Evolutionary conservation across 2,113 vertebrate species (phyloP).

Genomic region (Callopanchax toddi): DNA sequence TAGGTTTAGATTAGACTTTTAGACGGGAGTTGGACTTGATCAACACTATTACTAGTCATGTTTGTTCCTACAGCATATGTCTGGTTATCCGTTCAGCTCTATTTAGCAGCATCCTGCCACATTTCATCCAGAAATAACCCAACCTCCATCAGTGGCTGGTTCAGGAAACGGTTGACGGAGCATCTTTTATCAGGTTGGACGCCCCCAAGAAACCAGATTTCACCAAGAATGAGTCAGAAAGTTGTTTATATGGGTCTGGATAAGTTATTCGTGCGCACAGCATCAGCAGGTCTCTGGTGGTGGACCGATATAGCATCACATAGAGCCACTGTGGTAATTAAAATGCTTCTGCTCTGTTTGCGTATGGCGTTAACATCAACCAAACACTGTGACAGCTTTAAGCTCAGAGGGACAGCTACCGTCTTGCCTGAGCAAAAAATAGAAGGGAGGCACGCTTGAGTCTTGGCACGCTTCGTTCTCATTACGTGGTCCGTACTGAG

Average conservation of each 20-base stretch:
- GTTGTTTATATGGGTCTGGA: not conserved
- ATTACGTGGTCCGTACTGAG: conserved; percentile 50
- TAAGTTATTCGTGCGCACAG: not conserved
- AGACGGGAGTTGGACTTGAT: not conserved
- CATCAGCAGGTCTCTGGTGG: conserved; percentile 23
- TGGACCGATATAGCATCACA: conserved; percentile 23
- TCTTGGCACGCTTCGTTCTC: conserved; percentile 61
- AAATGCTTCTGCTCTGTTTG: conserved; percentile 12
- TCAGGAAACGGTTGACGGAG: not conserved
- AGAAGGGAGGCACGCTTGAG: conserved; percentile 61
- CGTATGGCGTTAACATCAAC: conserved; percentile 42
- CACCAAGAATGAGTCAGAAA: not conserved
- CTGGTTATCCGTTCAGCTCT: not conserved
- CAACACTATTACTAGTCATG: too few relatives aligned
- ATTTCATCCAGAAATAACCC: not conserved
- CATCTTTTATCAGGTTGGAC: too few relatives aligned
- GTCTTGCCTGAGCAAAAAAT: conserved; percentile 55
- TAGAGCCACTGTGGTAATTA: conserved; percentile 6
- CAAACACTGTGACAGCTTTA: conserved; percentile 45
- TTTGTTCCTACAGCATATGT: not conserved
- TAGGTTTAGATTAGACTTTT: too few relatives aligned
- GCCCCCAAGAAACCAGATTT: too few relatives aligned
- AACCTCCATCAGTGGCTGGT: not conserved
- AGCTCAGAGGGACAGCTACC: conserved; percentile 45
- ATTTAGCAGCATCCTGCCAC: not conserved